A percentile compares a stretch with the other conserved stretches of the same genome.
phyloP scores from a whole-genome alignment of 2,797 vertebrate species.

The Enteromius anoplus region DNA sequence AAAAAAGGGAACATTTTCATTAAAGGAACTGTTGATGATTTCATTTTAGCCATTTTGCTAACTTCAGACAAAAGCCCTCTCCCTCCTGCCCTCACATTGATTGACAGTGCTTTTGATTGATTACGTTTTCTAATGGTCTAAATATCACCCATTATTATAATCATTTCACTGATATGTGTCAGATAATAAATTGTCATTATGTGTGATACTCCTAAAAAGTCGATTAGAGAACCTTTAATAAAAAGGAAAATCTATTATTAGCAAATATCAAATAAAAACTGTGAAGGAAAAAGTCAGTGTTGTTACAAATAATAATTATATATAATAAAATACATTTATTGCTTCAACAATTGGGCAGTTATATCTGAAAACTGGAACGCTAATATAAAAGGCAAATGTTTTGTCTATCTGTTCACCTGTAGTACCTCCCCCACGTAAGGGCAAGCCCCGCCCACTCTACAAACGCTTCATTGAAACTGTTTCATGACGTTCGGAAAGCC shows the following conservation, averaged over 20 bases:
- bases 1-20: background rate
- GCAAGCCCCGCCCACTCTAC: conserved; percentile 49
- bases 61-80: background rate
- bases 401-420: conserved; percentile 29
- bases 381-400: background rate
- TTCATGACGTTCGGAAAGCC: conserved; percentile 38
- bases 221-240: background rate
- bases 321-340: background rate
- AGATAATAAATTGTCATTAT: background rate
- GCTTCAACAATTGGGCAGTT: background rate
- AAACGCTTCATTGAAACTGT: conserved; percentile 36
- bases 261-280: background rate
- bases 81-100: background rate
- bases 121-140: background rate
- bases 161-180: background rate
- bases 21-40: background rate
- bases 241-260: background rate
- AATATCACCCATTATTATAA: background rate
- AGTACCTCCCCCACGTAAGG: background rate
- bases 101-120: conserved; percentile 17
- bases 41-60: background rate
- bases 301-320: background rate
- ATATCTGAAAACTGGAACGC: background rate
- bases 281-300: background rate
- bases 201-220: background rate